Conservation (phyloP, 1,140 invertebrate species). For the Druon quercuslanigerum region DNA sequence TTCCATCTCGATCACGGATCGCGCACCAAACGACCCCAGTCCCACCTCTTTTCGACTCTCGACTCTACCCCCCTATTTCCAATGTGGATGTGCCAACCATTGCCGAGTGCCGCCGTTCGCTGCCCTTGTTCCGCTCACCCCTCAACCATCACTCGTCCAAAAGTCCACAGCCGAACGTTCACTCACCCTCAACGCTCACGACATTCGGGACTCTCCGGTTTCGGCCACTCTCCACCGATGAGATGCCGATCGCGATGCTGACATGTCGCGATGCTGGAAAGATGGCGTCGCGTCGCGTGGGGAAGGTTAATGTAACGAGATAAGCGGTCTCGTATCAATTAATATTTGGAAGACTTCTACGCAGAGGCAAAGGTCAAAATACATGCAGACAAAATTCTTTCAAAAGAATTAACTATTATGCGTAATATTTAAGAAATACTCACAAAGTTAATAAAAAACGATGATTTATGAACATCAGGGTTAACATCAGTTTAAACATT, state of each 20-base stretch:
- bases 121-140: not conserved
- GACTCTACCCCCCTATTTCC: not conserved
- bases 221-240: not conserved
- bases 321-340: not conserved
- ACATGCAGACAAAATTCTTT: not conserved
- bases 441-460: no score
- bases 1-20: not conserved
- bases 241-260: conserved; percentile 13
- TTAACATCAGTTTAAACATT: no score
- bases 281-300: conserved; percentile 2
- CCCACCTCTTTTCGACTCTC: not conserved
- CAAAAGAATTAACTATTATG: no score
- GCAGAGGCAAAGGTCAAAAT: no score
- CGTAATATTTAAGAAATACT: no score
- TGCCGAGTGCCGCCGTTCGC: not conserved
- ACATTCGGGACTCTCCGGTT: not conserved
- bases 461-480: no score
- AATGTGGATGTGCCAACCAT: conserved; percentile 17
- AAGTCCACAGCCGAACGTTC: not conserved
- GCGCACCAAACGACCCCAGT: conserved; percentile 35
- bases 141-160: not conserved
- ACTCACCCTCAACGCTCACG: conserved; percentile 3
- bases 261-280: not conserved
- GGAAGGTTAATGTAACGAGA: not conserved
- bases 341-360: not conserved